Evolutionary conservation across 2,888 invertebrate species (phyloP), one percentile per base, ranked within the genome.

Genomic region (Drosophila aldrichi): DNA sequence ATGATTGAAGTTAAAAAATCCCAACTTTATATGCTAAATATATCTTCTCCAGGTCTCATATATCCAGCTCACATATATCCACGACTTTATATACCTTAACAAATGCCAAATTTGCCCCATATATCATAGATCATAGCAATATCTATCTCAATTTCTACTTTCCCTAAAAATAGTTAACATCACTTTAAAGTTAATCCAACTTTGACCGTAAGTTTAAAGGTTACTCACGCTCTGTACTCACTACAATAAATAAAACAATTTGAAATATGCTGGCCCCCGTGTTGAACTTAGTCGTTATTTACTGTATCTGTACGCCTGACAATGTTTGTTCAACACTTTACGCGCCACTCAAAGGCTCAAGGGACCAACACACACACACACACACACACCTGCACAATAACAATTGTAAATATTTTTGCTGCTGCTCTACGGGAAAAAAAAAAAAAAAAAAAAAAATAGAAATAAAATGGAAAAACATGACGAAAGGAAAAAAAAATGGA

Each of bases 261-360:
- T 65, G 10, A 16, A 56, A 48, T 65, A 44, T 52, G 46, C 22
- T 34, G 16, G 65, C 48, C 48, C 55, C 16, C 25, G 29, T 63
- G 68, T 75, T 63, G 49, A 77, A 63, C 75, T 72, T 68, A 77
- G 63, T 49, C 60, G 56, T 57, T 75, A 67, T 68, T 54, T 54
- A 77, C 75, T 77, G 77, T 71, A 67, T 54, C 41, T 51, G 38
- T 52, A 58, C 51, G 66, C 43, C 49, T 41, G 63, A 56, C 74
- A 72, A 57, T 63, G 60, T 69, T 63, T 77, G 60, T 40, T 60
- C 20, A 77, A 77, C 77, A 64, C 77, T 76, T 76, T 73, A 55
- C 69, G 63, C 73, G 57, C 44, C 77, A 75, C 75, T 75, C 75
- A 63, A 77, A 73, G 44, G 52, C 68, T 68, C 51, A 62, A 36